Evolutionary conservation across 1,140 invertebrate genomes (phyloP).

Genomic region (Drosophila pandora): DNA sequence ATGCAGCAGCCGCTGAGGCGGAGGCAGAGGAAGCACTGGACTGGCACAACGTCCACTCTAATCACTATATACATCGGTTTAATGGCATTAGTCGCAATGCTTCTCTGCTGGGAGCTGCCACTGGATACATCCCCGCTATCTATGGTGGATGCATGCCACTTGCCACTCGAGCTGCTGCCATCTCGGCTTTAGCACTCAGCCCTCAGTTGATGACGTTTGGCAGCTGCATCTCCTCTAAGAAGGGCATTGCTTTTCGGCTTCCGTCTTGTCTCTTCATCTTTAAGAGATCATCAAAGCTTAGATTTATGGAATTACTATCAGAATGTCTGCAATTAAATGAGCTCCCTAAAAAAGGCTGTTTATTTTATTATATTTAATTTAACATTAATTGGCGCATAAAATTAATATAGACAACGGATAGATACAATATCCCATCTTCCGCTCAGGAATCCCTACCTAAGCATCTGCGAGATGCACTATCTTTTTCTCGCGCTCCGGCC

Average conservation of each 20-base stretch:
- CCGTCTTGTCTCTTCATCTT: neutral
- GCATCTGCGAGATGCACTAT: neutral
- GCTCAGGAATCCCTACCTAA: conserved; percentile 10
- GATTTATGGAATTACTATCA: neutral
- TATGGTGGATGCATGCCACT: conserved; percentile 56
- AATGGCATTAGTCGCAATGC: conserved; percentile 78
- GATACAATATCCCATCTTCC: neutral
- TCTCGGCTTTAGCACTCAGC: conserved; percentile 48
- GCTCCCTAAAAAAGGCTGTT: neutral
- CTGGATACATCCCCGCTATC: conserved; percentile 4
- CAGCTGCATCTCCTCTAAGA: conserved; percentile 58
- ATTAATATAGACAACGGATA: neutral
- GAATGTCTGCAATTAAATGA: too few relatives aligned
- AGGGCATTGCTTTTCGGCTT: neutral
- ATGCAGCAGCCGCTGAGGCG: conserved; percentile 18
- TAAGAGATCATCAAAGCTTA: neutral
- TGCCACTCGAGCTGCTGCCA: conserved; percentile 74
- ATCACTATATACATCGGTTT: conserved; percentile 80
- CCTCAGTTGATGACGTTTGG: conserved; percentile 54
- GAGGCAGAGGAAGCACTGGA: conserved; percentile 26
- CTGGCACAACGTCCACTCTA: conserved; percentile 70
- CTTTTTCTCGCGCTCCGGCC: conserved; percentile 26
- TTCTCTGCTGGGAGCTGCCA: conserved; percentile 32
- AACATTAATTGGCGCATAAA: neutral
- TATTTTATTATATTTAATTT: neutral